Evolutionary conservation across 30 jellyfish, hydroid and myxozoan species (phyloP).

Genomic region (Calvadosia cruxmelitensis): DNA sequence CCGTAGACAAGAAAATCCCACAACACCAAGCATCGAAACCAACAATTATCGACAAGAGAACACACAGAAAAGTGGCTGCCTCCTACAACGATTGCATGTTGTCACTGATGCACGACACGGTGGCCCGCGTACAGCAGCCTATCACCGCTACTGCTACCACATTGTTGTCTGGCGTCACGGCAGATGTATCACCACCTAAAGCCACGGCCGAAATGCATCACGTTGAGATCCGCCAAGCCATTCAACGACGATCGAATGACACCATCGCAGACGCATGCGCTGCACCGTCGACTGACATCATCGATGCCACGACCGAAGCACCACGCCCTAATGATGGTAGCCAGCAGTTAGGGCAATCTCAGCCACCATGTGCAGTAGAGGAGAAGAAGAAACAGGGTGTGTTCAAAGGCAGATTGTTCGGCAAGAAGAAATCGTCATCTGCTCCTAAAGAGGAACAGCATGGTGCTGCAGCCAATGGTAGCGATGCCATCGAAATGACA

Average conservation of each 20-base stretch:
- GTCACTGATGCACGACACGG: slow-evolving; percentile 48
- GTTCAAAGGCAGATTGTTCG: not conserved
- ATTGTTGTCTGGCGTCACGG: not conserved
- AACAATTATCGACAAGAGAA: not conserved
- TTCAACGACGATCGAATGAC: slow-evolving; percentile 54
- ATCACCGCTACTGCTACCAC: not conserved
- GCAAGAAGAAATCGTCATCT: not conserved
- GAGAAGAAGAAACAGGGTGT: not conserved
- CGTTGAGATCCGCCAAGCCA: slow-evolving; percentile 56
- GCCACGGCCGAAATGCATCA: slow-evolving; percentile 37
- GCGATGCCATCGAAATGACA: not conserved
- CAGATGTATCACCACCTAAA: slow-evolving; percentile 46
- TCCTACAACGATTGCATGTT: slow-evolving; percentile 66
- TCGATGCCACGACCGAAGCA: not conserved
- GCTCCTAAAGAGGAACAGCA: not conserved
- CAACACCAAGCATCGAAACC: not conserved
- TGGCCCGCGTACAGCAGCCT: slow-evolving; percentile 3
- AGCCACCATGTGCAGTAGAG: not conserved
- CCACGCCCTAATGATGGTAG: not conserved
- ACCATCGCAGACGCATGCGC: slow-evolving; percentile 34
- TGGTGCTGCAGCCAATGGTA: not conserved
- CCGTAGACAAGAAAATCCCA: not conserved
- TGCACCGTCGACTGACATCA: no score
- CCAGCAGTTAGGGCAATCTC: no score
- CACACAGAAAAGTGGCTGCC: not conserved